These are phyloP conservation scores for Amphiprion percula DNA, from an alignment of 2,113 vertebrate genomes.

Conservation along the genomic window DNA sequence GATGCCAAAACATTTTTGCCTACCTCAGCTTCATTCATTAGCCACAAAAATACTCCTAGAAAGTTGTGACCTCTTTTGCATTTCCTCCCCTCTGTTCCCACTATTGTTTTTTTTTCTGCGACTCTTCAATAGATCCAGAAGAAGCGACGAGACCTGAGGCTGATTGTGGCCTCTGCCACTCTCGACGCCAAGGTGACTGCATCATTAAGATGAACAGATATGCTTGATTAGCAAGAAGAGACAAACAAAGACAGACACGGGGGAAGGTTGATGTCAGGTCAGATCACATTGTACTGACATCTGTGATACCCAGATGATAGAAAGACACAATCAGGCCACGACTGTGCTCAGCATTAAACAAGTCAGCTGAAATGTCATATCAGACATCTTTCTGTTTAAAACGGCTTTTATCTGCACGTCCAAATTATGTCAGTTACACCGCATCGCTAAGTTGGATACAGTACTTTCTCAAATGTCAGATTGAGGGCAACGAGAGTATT, in stretches of 20 bases:
- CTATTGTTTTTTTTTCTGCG: background rate
- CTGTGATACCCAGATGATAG: constrained; percentile 55
- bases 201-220: constrained; percentile 71
- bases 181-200: constrained; percentile 94
- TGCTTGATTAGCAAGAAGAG: constrained; percentile 31
- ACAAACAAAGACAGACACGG: constrained; percentile 38
- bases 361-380: constrained; percentile 59
- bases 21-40: background rate
- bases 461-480: constrained; percentile 8
- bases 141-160: constrained; percentile 93
- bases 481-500: background rate
- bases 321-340: constrained; percentile 60
- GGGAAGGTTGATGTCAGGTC: constrained; percentile 53
- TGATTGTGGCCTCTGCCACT: constrained; percentile 98
- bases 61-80: background rate
- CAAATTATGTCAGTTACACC: constrained; percentile 13
- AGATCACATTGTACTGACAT: constrained; percentile 56
- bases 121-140: constrained; percentile 90
- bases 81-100: background rate
- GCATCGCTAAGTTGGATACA: background rate
- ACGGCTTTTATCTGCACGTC: constrained; percentile 36
- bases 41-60: background rate
- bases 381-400: constrained; percentile 42
- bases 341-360: constrained; percentile 19
- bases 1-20: too few relatives aligned